Evolutionary conservation across 2,888 invertebrate genomes (phyloP).

Genomic region (Hirtodrosophila trivittata): DNA sequence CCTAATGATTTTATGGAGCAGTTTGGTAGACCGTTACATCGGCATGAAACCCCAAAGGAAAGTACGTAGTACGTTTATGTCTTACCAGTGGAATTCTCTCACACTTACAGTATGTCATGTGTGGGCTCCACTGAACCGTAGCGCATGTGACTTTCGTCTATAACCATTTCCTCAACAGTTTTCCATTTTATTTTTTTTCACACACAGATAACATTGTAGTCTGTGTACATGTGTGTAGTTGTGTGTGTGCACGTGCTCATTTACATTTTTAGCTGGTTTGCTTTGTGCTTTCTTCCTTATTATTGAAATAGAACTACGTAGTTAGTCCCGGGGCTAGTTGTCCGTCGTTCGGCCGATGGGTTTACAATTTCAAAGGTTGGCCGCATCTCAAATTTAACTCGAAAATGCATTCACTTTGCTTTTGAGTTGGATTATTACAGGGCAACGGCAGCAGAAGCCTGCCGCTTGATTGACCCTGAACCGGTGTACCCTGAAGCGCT

Average conservation of each 20-base stretch:
- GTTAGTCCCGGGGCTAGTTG: slow-evolving; percentile 23
- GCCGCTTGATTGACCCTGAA: slow-evolving; percentile 67
- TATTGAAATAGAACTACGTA: slow-evolving; percentile 33
- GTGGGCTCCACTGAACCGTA: slow-evolving; percentile 38
- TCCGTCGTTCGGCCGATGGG: slow-evolving; percentile 15
- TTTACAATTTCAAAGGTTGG: slow-evolving; percentile 62
- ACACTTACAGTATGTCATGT: slow-evolving; percentile 31
- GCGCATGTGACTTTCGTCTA: slow-evolving; percentile 47
- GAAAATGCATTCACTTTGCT: slow-evolving; percentile 27
- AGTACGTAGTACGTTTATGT: neutral
- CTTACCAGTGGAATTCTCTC: slow-evolving; percentile 30
- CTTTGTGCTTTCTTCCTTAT: slow-evolving; percentile 68
- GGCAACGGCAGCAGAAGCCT: slow-evolving; percentile 25
- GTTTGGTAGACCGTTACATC: slow-evolving; percentile 18
- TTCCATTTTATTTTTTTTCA: slow-evolving; percentile 11
- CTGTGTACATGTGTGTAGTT: neutral
- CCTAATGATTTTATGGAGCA: slow-evolving; percentile 51
- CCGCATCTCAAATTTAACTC: slow-evolving; percentile 41
- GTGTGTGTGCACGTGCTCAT: slow-evolving; percentile 60
- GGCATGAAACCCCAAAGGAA: slow-evolving; percentile 13
- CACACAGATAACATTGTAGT: slow-evolving; percentile 36
- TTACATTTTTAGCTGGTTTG: slow-evolving; percentile 69
- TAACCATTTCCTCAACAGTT: slow-evolving; percentile 28
- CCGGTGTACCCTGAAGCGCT: slow-evolving; percentile 22
- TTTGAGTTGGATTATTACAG: slow-evolving; percentile 36